These are phyloP conservation scores for Sycobia sp. DNA, from an alignment of 1,140 invertebrate genomes.

Conservation along the genomic window DNA sequence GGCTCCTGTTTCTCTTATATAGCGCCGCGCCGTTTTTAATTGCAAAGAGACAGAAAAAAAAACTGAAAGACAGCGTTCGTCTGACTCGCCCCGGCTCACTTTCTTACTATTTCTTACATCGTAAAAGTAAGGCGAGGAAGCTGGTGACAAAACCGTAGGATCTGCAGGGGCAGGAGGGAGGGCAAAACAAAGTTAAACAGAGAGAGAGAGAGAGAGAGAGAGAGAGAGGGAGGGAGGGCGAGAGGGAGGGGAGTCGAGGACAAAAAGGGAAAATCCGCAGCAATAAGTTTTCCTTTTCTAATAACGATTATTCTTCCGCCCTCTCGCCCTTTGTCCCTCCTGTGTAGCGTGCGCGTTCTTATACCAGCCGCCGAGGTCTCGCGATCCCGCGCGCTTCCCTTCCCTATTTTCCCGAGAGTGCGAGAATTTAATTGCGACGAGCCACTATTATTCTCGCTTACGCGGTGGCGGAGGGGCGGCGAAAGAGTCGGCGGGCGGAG, in stretches of 20 bases:
- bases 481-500: slow-evolving; percentile 4
- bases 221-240: not conserved
- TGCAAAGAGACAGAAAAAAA: not conserved
- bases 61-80: too few relatives aligned
- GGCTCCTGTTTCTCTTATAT: too few relatives aligned
- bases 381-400: not conserved
- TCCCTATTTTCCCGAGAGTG: slow-evolving; percentile 29
- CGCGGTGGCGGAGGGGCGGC: not conserved
- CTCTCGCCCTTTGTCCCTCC: slow-evolving; percentile 22
- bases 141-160: not conserved
- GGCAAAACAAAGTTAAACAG: too few relatives aligned
- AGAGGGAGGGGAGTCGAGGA: not conserved
- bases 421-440: slow-evolving; percentile 33
- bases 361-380: not conserved
- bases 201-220: not conserved
- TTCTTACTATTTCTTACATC: slow-evolving; percentile 7
- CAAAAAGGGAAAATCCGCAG: slow-evolving; percentile 23
- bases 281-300: slow-evolving; percentile 34
- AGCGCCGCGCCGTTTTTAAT: slow-evolving; percentile 18
- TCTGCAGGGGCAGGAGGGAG: not conserved
- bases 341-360: too few relatives aligned
- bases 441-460: slow-evolving; percentile 33
- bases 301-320: slow-evolving; percentile 30
- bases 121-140: slow-evolving; percentile 4
- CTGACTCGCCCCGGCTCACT: too few relatives aligned